A percentile compares a stretch with the other conserved stretches of the same genome.
Evolutionary conservation across 2,113 vertebrate species (phyloP).

Genomic region (Sinocyclocheilus anshuiensis): DNA sequence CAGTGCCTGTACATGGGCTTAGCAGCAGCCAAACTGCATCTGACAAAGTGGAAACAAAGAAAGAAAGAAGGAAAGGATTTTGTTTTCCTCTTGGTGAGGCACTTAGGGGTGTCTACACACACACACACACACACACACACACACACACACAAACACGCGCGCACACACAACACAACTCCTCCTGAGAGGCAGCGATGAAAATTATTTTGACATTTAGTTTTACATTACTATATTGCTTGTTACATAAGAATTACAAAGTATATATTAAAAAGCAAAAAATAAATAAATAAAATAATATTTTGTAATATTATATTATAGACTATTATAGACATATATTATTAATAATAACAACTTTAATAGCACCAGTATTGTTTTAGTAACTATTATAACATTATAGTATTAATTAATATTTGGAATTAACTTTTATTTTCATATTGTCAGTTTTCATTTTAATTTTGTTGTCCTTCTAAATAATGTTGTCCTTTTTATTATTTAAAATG

Average conservation of each 20-base stretch:
- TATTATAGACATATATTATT: too few relatives aligned
- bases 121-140: slow-evolving; percentile 37
- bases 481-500: too few relatives aligned
- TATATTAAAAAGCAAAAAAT: too few relatives aligned
- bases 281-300: too few relatives aligned
- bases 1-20: not conserved
- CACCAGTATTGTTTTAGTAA: too few relatives aligned
- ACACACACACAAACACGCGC: slow-evolving; percentile 16
- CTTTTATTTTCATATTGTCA: too few relatives aligned
- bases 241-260: not conserved
- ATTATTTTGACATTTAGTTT: not conserved
- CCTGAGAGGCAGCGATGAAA: not conserved
- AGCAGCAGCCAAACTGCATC: slow-evolving; percentile 35
- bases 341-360: too few relatives aligned
- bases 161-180: not conserved
- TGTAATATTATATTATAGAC: too few relatives aligned
- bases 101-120: slow-evolving; percentile 5
- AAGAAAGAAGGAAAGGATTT: slow-evolving; percentile 19
- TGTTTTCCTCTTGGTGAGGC: not conserved
- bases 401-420: too few relatives aligned
- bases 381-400: too few relatives aligned
- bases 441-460: too few relatives aligned
- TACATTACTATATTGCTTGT: not conserved
- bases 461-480: too few relatives aligned
- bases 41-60: slow-evolving; percentile 36